Evolutionary conservation across 1,140 invertebrate genomes (phyloP).

Genomic region (Meteorus sp.): DNA sequence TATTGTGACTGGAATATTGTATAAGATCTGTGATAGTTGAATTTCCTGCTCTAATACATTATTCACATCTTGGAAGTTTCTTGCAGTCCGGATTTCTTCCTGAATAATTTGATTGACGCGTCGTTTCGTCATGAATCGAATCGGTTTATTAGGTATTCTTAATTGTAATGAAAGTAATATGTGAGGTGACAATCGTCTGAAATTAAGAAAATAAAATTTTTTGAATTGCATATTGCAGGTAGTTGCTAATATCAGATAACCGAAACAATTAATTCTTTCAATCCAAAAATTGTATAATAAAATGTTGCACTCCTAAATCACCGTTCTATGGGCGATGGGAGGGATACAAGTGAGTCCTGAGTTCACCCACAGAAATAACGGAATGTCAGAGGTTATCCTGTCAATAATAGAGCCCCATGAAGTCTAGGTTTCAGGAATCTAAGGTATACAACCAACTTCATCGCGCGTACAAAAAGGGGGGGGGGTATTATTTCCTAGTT

Average conservation of each 20-base stretch:
- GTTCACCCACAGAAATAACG: too few species aligned
- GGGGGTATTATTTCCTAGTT: too few species aligned
- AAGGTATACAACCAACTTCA: too few species aligned
- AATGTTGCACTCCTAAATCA: too few species aligned
- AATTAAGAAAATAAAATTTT: not conserved
- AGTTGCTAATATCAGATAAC: not conserved
- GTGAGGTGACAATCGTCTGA: not conserved
- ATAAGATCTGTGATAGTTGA: not conserved
- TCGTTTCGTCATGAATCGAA: not conserved
- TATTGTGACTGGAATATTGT: not conserved
- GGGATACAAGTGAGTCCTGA: too few species aligned
- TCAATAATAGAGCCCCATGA: too few species aligned
- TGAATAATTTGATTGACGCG: constrained; percentile 14
- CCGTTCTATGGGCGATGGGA: too few species aligned
- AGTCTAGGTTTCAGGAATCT: too few species aligned
- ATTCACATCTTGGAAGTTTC: not conserved
- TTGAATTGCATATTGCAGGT: not conserved
- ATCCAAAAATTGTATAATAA: not conserved
- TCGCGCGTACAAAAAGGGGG: too few species aligned
- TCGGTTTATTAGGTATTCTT: constrained; percentile 15
- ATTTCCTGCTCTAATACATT: not conserved
- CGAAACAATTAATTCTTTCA: constrained; percentile 3
- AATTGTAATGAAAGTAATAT: not conserved
- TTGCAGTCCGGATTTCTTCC: not conserved
- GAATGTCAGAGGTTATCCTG: too few species aligned